Evolutionary conservation across 2,888 invertebrate genomes (phyloP).

Genomic region (Sarcophaga subvicina): DNA sequence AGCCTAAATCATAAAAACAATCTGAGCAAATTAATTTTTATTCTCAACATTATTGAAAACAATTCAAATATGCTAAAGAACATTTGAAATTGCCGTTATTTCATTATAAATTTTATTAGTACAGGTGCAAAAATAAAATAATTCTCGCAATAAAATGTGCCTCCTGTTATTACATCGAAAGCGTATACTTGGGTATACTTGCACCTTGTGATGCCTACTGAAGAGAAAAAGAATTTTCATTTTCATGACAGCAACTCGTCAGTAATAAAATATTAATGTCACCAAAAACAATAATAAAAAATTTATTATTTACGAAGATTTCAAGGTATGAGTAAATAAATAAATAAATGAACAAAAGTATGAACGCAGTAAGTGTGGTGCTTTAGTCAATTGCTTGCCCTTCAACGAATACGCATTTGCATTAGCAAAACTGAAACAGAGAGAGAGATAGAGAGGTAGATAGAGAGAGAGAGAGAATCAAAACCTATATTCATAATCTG

Average conservation of each 20-base stretch:
- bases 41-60: slow-evolving; percentile 13
- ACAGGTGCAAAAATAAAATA: slow-evolving; percentile 33
- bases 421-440: slow-evolving; percentile 9
- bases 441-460: too few species aligned
- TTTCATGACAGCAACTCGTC: neutral
- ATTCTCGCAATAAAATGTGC: neutral
- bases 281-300: slow-evolving; percentile 51
- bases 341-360: neutral
- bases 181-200: neutral
- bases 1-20: too few species aligned
- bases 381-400: neutral
- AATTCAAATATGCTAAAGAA: slow-evolving; percentile 18
- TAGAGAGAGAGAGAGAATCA: neutral
- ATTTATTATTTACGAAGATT: slow-evolving; percentile 34
- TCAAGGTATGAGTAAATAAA: neutral
- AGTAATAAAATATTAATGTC: slow-evolving; percentile 59
- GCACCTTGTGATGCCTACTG: neutral
- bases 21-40: slow-evolving; percentile 30
- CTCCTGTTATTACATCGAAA: too few species aligned
- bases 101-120: slow-evolving; percentile 55
- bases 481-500: slow-evolving; percentile 43
- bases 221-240: neutral
- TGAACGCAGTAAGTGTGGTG: neutral
- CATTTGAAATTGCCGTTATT: slow-evolving; percentile 46
- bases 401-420: slow-evolving; percentile 26